Evolutionary conservation across 2,797 vertebrate species (phyloP), one percentile per base, ranked within the genome.

Genomic region (Coregonus suidteri): DNA sequence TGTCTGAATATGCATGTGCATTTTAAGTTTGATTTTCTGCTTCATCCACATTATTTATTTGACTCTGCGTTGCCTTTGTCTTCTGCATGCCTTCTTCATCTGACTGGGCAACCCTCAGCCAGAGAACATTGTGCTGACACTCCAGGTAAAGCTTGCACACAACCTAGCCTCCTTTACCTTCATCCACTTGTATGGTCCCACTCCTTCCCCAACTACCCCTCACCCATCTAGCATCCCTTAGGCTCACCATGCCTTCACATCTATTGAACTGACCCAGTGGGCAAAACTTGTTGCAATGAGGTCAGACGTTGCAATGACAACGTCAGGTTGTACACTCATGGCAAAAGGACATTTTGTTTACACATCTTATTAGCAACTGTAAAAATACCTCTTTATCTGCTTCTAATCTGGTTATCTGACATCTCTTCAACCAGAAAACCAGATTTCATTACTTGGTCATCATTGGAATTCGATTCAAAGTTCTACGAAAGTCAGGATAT

Each of bases 81-180:
- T 93, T 94, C 89, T 95, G 95, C 96, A 96, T 95, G 96, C 93
- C 89, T 95, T 94, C 93, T 90, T 86, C 95, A 88, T 94, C 91
- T 91, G 91, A 93, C 89, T 91, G 94, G 93, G 90, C 90, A 89
- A 82, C 84, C 83, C 85, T 86, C 97, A 99, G 98, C 97, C 98
- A 93, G 97, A 99, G 94, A 97, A 95, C 91, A 92, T 98, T 94
- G 95, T 98, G 94, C 95, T 98, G 94, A 96, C 92, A 82, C 95
- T 99, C 81, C 96, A 99, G 98, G 98, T 99, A 99, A 96, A 90
- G 83, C 90, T 84, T 86, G 79, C 82, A 75, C 83, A 74, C 78
- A 81, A 79, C 69, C 3, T 68, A 64, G 47, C 56, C 75, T 35
- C 54, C 77, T 30, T 72, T 56, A 51, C 25, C 76, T 81, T 75